Percentiles rank a stretch among this genome's conserved stretches.
Evolutionary conservation across 2,888 invertebrate species (phyloP).

Genomic region (Drosophila neoperkinsi): DNA sequence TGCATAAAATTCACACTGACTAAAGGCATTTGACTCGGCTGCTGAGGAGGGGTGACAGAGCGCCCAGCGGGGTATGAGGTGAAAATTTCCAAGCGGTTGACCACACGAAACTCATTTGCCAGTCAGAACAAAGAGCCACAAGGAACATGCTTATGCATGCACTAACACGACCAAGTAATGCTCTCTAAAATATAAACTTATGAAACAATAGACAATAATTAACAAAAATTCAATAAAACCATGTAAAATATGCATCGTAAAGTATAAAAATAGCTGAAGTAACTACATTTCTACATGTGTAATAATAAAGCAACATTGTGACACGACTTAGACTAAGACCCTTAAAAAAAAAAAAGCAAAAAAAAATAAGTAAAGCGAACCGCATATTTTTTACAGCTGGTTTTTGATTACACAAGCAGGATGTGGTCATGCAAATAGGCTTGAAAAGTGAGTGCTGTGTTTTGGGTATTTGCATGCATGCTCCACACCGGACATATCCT

Average conservation of each 20-base stretch:
- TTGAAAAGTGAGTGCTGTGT: conserved; percentile 17
- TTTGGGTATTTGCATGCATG: conserved; percentile 29
- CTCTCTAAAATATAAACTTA: conserved; percentile 5
- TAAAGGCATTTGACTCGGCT: conserved; percentile 35
- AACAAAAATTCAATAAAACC: background rate
- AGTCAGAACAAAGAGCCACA: conserved; percentile 44
- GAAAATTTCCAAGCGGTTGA: conserved; percentile 65
- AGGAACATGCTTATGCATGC: background rate
- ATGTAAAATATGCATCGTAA: background rate
- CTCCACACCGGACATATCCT: conserved; percentile 32
- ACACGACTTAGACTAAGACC: background rate
- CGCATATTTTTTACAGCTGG: background rate
- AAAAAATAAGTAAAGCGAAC: background rate
- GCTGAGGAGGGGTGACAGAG: background rate
- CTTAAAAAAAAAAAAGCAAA: background rate
- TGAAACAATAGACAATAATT: background rate
- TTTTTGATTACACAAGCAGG: conserved; percentile 13
- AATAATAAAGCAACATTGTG: background rate
- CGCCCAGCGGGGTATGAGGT: conserved; percentile 23
- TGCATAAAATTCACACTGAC: conserved; percentile 49
- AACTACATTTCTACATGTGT: background rate
- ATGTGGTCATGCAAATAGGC: conserved; percentile 19
- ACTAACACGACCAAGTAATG: conserved; percentile 17
- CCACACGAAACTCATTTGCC: conserved; percentile 73
- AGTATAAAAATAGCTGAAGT: background rate